phyloP scores from a whole-genome alignment of 1,140 invertebrate genomes.

The Ceratoteleas bidentatus region DNA sequence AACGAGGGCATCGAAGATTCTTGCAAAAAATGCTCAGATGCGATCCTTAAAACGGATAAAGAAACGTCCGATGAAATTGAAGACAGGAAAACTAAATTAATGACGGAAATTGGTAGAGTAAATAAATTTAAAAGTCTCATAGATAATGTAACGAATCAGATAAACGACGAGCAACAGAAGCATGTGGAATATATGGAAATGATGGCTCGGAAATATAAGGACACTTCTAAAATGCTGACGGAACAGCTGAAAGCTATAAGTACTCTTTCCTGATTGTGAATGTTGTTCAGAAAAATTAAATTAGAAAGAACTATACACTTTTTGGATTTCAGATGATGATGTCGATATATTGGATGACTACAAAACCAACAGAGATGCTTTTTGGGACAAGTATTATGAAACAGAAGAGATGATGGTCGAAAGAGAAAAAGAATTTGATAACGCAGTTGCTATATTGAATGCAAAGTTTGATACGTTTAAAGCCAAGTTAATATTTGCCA shows the following conservation, averaged over 20 bases:
- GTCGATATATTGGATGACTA: conserved; percentile 73
- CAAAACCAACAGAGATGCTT: conserved; percentile 37
- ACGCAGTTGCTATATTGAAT: neutral
- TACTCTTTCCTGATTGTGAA: neutral
- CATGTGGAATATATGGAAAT: conserved; percentile 59
- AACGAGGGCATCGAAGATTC: conserved; percentile 66
- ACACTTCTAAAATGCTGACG: conserved; percentile 58
- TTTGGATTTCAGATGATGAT: conserved; percentile 69
- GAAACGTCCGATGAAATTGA: conserved; percentile 62
- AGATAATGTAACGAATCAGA: conserved; percentile 42
- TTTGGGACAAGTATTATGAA: conserved; percentile 1
- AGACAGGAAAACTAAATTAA: conserved; percentile 66
- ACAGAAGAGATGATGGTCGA: neutral
- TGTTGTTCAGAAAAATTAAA: no score
- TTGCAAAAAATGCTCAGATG: conserved; percentile 3
- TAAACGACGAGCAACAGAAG: conserved; percentile 46
- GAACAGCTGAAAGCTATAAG: conserved; percentile 34
- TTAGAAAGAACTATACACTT: no score
- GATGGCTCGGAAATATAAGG: conserved; percentile 66
- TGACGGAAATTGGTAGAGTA: conserved; percentile 31
- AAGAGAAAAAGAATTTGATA: conserved; percentile 2
- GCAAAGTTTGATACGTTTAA: conserved; percentile 5
- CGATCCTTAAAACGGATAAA: conserved; percentile 9
- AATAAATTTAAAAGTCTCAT: conserved; percentile 59
- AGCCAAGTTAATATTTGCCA: neutral